Evolutionary conservation across 2,888 invertebrate genomes (phyloP), one percentile per base, ranked within the genome.

Genomic region (Ctenicera cuprea): DNA sequence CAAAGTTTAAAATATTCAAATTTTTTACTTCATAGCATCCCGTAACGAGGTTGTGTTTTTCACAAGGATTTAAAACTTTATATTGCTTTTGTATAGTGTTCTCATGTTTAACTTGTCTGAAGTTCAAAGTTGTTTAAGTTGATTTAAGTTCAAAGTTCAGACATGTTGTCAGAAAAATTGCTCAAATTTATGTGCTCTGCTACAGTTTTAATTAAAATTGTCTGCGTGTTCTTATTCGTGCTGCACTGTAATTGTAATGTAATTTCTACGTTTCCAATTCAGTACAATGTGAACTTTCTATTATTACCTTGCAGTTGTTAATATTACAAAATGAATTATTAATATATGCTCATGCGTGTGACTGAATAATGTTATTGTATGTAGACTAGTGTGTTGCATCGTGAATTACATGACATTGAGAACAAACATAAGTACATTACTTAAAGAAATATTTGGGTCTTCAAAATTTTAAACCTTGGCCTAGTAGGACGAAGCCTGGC

Each of bases 401-500:
- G 54, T 54, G 54, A 30, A 54, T 33, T 33, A 54, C 26, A 59
- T 38, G 59, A 59, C 59, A 59, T 59, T 59, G 59, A 59, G n/a
- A 38, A 38, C 8, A 38, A 20, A 20, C 18, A 20, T 18, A 59
- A 59, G 59, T 41, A 38, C 33, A 38, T 59, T 59, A 18, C 37
- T 4, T 16, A 38, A 7, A 3, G 48, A 54, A 54, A 54, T 30
- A 54, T 30, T n/a, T 18, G 16, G 33, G 48, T 22, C 59, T 54
- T 67, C 30, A 41, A 68, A 26, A 18, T 57, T n/a, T 22, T 43
- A 22, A 33, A 57, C 67, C 67, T 68, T 68, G 67, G 67, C 67
- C 59, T 33, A 59, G 45, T 48, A 30, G 20, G 16, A 59, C 5
- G 11, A 20, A 50, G 22, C 11, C 16, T 22, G 12, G n/a, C 41